Evolutionary conservation across 1,140 invertebrate species (phyloP).

Genomic region (Drosophila pseudoananassae): DNA sequence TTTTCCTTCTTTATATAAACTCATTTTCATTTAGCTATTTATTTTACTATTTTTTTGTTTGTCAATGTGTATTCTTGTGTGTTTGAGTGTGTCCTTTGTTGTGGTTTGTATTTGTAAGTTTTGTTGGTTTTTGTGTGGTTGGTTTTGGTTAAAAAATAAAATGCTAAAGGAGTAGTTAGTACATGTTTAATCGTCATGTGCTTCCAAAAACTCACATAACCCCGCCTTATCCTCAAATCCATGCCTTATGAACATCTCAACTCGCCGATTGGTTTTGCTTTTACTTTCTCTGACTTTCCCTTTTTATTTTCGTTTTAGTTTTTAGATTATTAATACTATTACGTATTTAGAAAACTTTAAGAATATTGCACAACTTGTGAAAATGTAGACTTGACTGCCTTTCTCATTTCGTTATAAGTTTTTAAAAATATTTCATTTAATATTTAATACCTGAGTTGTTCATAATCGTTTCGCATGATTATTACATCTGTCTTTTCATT

Average conservation of each 20-base stretch:
- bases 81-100: slow-evolving; percentile 22
- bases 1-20: slow-evolving; percentile 83
- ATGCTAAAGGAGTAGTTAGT: slow-evolving; percentile 39
- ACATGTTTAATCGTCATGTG: slow-evolving; percentile 51
- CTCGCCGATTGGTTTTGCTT: slow-evolving; percentile 5
- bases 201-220: slow-evolving; percentile 73
- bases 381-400: slow-evolving; percentile 63
- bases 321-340: slow-evolving; percentile 76
- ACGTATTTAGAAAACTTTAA: slow-evolving; percentile 81
- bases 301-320: slow-evolving; percentile 21
- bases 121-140: slow-evolving; percentile 35
- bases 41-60: slow-evolving; percentile 70
- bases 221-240: slow-evolving; percentile 33
- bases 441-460: slow-evolving; percentile 82
- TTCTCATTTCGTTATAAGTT: slow-evolving; percentile 56
- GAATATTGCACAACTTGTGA: slow-evolving; percentile 81
- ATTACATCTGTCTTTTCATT: slow-evolving; percentile 49
- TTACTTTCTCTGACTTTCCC: slow-evolving; percentile 11
- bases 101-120: slow-evolving; percentile 30
- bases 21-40: slow-evolving; percentile 82
- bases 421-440: slow-evolving; percentile 78
- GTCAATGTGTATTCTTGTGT: slow-evolving; percentile 39
- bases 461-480: slow-evolving; percentile 81
- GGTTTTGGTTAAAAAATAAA: slow-evolving; percentile 48
- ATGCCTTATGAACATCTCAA: slow-evolving; percentile 74